These are phyloP conservation scores for Stichodactyla mertensii DNA, from an alignment of 64 coral and sea anemone species.

Conservation along the genomic window DNA sequence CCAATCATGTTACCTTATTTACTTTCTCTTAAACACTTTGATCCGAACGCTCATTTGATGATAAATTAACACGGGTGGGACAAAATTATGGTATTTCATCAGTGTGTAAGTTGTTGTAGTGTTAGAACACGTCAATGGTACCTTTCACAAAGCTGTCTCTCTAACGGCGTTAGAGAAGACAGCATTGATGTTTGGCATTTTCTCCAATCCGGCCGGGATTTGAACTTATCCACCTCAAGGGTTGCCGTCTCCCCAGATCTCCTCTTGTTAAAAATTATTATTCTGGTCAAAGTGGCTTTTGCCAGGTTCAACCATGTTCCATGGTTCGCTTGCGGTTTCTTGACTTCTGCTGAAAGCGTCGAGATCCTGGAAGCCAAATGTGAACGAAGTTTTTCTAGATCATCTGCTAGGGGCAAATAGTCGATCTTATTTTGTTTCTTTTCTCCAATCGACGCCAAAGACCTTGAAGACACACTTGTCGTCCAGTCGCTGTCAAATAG, in stretches of 20 bases:
- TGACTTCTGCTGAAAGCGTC: not conserved
- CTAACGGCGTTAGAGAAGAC: constrained; percentile 7
- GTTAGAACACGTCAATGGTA: not conserved
- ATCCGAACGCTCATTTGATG: not conserved
- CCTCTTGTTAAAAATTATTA: constrained; percentile 47
- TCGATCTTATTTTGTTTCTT: constrained; percentile 30
- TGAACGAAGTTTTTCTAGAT: not conserved
- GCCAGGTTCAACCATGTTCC: constrained; percentile 24
- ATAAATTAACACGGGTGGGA: no score
- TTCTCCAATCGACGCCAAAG: no score
- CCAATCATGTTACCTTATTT: constrained; percentile 1
- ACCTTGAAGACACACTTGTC: constrained; percentile 1
- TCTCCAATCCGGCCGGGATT: constrained; percentile 11
- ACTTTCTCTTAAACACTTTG: not conserved
- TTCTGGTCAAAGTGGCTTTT: constrained; percentile 25
- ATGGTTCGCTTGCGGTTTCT: not conserved
- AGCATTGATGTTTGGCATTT: not conserved
- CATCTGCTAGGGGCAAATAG: constrained; percentile 19
- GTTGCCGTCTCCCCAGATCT: constrained; percentile 16
- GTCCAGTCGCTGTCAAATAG: constrained; percentile 36
- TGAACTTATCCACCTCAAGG: constrained; percentile 13
- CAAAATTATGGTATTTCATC: no score
- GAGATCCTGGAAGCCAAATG: constrained; percentile 6
- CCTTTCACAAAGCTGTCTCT: constrained; percentile 35
- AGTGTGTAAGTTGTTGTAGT: no score